A percentile compares a stretch with the other conserved stretches of the same genome.
Conservation (phyloP, 2,113 vertebrate genomes). For the Tragelaphus strepsiceros region DNA sequence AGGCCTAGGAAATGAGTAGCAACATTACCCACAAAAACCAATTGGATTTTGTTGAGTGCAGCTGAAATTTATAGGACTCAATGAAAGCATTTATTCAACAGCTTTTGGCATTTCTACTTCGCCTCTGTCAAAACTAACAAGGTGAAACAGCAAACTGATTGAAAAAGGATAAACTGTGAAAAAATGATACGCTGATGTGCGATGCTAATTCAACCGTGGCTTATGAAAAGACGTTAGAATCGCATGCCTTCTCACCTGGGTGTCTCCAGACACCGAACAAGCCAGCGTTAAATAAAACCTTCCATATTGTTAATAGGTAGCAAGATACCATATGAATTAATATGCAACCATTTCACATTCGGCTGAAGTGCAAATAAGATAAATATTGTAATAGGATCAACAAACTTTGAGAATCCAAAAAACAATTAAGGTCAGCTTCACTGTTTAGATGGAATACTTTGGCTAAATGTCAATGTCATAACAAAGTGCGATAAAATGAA, state of each 20-base stretch:
- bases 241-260: background rate
- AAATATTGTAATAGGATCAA: slow-evolving; percentile 53
- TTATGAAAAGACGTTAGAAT: slow-evolving; percentile 52
- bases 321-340: background rate
- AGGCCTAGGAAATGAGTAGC: slow-evolving; percentile 57
- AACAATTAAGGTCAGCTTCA: background rate
- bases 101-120: slow-evolving; percentile 33
- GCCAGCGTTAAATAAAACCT: slow-evolving; percentile 15
- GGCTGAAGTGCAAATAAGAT: slow-evolving; percentile 14
- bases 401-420: slow-evolving; percentile 23
- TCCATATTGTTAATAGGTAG: slow-evolving; percentile 27
- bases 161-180: slow-evolving; percentile 50
- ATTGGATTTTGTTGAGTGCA: slow-evolving; percentile 45
- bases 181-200: slow-evolving; percentile 34
- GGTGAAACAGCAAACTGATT: slow-evolving; percentile 56
- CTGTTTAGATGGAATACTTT: background rate
- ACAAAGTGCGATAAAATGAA: background rate
- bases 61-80: slow-evolving; percentile 11
- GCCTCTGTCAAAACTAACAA: slow-evolving; percentile 59
- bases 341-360: background rate
- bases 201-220: slow-evolving; percentile 45
- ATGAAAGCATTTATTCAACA: slow-evolving; percentile 33
- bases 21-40: slow-evolving; percentile 44
- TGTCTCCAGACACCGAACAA: background rate
- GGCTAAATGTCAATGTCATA: slow-evolving; percentile 17